Percentiles rank a stretch among this genome's conserved stretches.
phyloP scores from a whole-genome alignment of 2,888 invertebrate species.

The Pteria penguin region DNA sequence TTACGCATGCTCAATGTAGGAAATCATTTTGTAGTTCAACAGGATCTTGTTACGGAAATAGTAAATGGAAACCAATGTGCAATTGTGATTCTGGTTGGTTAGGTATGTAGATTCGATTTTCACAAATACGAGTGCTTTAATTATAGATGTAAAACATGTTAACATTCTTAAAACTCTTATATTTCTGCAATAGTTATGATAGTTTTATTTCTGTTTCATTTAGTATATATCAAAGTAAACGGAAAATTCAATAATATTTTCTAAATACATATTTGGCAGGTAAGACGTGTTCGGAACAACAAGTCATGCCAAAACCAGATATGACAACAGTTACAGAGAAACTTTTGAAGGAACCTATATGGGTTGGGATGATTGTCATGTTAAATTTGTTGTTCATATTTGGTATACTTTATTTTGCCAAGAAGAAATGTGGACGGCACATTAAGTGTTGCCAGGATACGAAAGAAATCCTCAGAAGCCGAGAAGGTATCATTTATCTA shows the following conservation, averaged over 20 bases:
- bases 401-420: slow-evolving; percentile 90
- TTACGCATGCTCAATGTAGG: slow-evolving; percentile 79
- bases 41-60: slow-evolving; percentile 85
- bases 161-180: no score
- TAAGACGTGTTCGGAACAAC: neutral
- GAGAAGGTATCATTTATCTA: slow-evolving; percentile 20
- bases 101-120: slow-evolving; percentile 80
- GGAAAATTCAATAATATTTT: no score
- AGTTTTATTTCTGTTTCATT: no score
- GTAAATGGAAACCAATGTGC: slow-evolving; percentile 84
- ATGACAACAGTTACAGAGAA: slow-evolving; percentile 84
- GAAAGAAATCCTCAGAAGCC: slow-evolving; percentile 29
- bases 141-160: no score
- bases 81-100: slow-evolving; percentile 88
- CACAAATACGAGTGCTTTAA: no score
- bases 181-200: no score
- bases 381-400: slow-evolving; percentile 89
- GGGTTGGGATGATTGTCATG: slow-evolving; percentile 92
- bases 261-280: no score
- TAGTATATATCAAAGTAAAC: no score
- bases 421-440: slow-evolving; percentile 91
- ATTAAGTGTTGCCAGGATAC: slow-evolving; percentile 82
- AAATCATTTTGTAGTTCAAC: slow-evolving; percentile 80
- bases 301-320: neutral
- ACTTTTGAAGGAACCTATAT: slow-evolving; percentile 93